Evolutionary conservation across 2,113 vertebrate species (phyloP).

Genomic region (Falco punctatus): DNA sequence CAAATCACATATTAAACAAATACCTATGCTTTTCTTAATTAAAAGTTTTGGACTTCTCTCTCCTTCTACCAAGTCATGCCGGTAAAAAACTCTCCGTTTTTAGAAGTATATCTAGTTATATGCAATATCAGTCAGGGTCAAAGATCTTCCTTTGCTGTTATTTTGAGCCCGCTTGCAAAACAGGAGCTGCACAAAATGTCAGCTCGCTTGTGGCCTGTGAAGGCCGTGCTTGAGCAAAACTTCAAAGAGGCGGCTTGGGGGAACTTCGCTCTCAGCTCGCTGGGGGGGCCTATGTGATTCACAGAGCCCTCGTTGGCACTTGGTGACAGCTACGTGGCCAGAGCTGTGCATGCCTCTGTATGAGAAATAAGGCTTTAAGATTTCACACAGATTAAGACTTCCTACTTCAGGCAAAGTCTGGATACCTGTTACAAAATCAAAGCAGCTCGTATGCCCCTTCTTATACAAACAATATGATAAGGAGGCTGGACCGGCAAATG

Average conservation of each 20-base stretch:
- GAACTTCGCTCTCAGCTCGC: neutral
- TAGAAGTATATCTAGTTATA: neutral
- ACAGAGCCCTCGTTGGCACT: neutral
- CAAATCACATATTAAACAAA: neutral
- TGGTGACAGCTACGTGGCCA: neutral
- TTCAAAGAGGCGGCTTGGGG: slow-evolving; percentile 51
- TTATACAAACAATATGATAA: neutral
- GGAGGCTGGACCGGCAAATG: neutral
- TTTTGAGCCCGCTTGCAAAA: neutral
- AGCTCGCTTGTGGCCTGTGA: neutral
- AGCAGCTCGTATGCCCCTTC: neutral
- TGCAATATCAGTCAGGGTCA: neutral
- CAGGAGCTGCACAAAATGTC: slow-evolving; percentile 30
- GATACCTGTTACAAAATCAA: neutral
- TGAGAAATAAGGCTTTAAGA: neutral
- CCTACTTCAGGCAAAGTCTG: neutral
- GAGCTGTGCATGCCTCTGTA: neutral
- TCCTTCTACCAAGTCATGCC: accelerated
- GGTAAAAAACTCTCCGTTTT: neutral
- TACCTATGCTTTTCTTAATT: neutral
- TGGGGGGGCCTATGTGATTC: neutral
- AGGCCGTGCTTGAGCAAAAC: neutral
- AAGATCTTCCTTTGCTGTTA: slow-evolving; percentile 27
- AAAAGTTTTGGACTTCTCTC: neutral
- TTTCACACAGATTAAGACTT: neutral